Evolutionary conservation across 2,113 vertebrate species (phyloP), one percentile per base, ranked within the genome.

Genomic region (Ageneiosus marmoratus): DNA sequence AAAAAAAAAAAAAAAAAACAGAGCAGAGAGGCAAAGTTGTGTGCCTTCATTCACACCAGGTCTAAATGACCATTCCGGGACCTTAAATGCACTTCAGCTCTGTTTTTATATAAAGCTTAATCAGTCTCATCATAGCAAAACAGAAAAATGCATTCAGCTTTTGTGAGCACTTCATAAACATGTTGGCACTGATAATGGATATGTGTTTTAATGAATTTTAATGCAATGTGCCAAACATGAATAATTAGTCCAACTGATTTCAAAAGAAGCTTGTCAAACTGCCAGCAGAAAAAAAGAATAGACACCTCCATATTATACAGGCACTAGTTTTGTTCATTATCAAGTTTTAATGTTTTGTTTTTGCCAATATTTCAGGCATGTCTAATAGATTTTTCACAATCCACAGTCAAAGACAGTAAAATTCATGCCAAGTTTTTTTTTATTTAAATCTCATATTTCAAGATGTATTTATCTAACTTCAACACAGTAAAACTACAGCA

Each of bases 101-200:
- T 27, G 51, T 63, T 81, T 83, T 37, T 77, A 65, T 27, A 83
- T 16, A 75, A 67, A 63, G 51, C 51, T 81, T 79, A 82, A 84
- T 86, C 83, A 86, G 53, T 75, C 78, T 83, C 82, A 80, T 73
- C 84, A 83, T 55, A 77, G 74, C 78, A 65, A 83, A 80, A 84
- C 34, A 63, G 46, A 50, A 79, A 81, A 81, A 51, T 62, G 67
- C 50, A 85, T 83, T 84, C 78, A 70, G 48, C 78, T 53, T 0
- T 82, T 82, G 72, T 53, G 70, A 86, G 82, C 13, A 70, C 80
- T 77, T 88, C 41, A 62, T 72, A 80, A 79, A 79, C 32, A 81
- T 16, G 50, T 20, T 29, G 60, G 53, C n/a, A 29, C n/a, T 2
- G 18, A 11, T 41, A 55, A 69, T n/a, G 51, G 58, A 22, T 81